Conservation (phyloP, 2,888 invertebrate species). For the Drosophila paranaensis region DNA sequence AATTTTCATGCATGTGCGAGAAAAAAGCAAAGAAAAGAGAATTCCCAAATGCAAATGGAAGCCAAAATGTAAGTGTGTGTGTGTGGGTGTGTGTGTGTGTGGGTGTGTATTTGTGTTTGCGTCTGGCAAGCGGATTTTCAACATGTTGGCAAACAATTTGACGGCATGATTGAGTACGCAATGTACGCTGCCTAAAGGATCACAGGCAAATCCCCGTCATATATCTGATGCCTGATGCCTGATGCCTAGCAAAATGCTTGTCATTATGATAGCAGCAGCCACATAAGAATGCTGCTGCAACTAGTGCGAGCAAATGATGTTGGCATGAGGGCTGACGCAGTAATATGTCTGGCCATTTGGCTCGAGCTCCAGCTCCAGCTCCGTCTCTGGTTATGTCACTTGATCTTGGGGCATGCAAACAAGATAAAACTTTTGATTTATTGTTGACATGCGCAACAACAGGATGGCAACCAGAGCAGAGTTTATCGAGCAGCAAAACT, state of each 20-base stretch:
- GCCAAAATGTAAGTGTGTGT: conserved; percentile 35
- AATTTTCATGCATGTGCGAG: conserved; percentile 53
- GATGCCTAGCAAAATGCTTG: conserved; percentile 19
- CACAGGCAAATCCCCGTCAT: conserved; percentile 21
- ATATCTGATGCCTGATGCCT: conserved; percentile 1
- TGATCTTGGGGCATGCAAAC: conserved; percentile 47
- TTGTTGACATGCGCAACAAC: conserved; percentile 75
- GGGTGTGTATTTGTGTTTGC: conserved; percentile 46
- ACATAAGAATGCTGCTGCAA: conserved; percentile 19
- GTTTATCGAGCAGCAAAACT: conserved; percentile 41
- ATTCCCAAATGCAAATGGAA: conserved; percentile 49
- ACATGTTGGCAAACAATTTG: conserved; percentile 68
- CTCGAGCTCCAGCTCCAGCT: background rate
- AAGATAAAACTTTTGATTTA: conserved; percentile 79
- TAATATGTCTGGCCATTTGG: conserved; percentile 52
- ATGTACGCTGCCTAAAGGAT: conserved; percentile 18
- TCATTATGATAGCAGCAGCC: conserved; percentile 34
- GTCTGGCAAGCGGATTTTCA: conserved; percentile 66
- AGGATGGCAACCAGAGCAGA: conserved; percentile 34
- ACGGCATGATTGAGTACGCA: conserved; percentile 53
- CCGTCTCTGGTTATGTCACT: conserved; percentile 7
- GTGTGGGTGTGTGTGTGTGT: conserved; percentile 7
- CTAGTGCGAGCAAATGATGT: conserved; percentile 52
- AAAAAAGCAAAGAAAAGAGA: conserved; percentile 3
- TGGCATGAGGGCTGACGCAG: conserved; percentile 42